Percentiles rank a stretch among this genome's conserved stretches.
Evolutionary conservation across 2,888 invertebrate genomes (phyloP).

Genomic region (Synanthedon vespiformis): DNA sequence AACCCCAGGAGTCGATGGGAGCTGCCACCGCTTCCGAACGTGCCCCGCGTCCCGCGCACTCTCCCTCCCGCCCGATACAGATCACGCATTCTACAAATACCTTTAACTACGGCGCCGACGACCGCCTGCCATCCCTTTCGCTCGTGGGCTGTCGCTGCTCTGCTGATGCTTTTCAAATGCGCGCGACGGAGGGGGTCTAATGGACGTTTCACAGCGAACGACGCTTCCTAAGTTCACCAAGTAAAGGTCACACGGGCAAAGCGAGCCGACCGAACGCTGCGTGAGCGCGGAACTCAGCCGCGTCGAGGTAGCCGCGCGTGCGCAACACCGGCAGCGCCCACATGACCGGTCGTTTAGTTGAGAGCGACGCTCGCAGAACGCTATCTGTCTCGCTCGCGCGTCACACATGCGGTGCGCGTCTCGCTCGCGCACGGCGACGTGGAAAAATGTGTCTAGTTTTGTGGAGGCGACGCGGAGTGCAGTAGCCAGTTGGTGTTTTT

Average conservation of each 20-base stretch:
- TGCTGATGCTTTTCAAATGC: constrained; percentile 37
- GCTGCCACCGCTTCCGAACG: constrained; percentile 70
- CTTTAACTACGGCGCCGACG: constrained; percentile 58
- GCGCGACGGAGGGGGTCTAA: constrained; percentile 59
- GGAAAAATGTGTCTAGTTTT: constrained; percentile 71
- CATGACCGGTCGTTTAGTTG: constrained; percentile 60
- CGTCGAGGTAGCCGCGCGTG: constrained; percentile 60
- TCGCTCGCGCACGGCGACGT: constrained; percentile 48
- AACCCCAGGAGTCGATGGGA: constrained; percentile 72
- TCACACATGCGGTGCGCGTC: constrained; percentile 10
- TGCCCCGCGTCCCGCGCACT: constrained; percentile 55
- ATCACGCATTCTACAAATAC: constrained; percentile 71
- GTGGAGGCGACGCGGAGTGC: constrained; percentile 67
- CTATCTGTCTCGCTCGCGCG: constrained; percentile 36
- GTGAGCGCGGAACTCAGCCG: constrained; percentile 61
- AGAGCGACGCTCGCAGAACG: constrained; percentile 31
- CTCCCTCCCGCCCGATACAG: constrained; percentile 63
- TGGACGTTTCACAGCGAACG: constrained; percentile 63
- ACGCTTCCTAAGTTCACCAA: constrained; percentile 70
- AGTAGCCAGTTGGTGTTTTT: constrained; percentile 57
- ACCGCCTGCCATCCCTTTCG: constrained; percentile 56
- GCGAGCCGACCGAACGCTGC: constrained; percentile 60
- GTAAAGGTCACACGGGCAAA: constrained; percentile 66
- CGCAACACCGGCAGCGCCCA: constrained; percentile 71
- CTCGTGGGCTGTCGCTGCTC: constrained; percentile 47